A percentile compares a stretch with the other conserved stretches of the same genome.
Conservation (phyloP, 1,140 invertebrate species). For the Oreohelix idahoensis region DNA sequence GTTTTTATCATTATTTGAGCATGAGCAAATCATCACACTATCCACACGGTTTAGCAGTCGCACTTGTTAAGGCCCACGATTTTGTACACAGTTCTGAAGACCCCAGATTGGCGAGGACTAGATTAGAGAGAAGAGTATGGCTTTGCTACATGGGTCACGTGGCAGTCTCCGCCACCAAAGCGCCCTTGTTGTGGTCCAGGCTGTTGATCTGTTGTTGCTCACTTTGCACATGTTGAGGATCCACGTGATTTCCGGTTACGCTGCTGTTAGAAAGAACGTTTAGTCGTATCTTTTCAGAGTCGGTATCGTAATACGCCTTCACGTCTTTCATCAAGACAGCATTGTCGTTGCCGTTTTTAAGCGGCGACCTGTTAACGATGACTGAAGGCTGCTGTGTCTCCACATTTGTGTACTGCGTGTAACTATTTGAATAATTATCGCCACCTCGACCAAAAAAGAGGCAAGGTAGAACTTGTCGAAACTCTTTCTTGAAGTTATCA, state of each 20-base stretch:
- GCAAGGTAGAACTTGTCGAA: conserved; percentile 74
- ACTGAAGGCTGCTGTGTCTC: conserved; percentile 63
- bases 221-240: not conserved
- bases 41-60: not conserved
- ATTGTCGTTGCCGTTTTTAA: conserved; percentile 62
- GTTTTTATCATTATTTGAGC: not conserved
- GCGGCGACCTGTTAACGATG: conserved; percentile 63
- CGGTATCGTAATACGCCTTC: conserved; percentile 65
- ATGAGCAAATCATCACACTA: not conserved
- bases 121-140: not conserved
- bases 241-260: conserved; percentile 25
- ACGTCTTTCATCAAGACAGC: conserved; percentile 52
- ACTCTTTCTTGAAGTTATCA: conserved; percentile 98
- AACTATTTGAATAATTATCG: conserved; percentile 53
- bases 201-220: not conserved
- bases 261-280: conserved; percentile 60
- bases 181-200: not conserved
- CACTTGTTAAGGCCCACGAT: not conserved
- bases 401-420: conserved; percentile 69
- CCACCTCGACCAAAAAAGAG: conserved; percentile 56
- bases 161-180: not conserved
- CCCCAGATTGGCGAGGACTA: not conserved
- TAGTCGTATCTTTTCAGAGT: conserved; percentile 68
- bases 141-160: not conserved
- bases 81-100: not conserved